Evolutionary conservation across 2,113 vertebrate genomes (phyloP), one percentile per base, ranked within the genome.

Genomic region (Cinclus mexicanus): DNA sequence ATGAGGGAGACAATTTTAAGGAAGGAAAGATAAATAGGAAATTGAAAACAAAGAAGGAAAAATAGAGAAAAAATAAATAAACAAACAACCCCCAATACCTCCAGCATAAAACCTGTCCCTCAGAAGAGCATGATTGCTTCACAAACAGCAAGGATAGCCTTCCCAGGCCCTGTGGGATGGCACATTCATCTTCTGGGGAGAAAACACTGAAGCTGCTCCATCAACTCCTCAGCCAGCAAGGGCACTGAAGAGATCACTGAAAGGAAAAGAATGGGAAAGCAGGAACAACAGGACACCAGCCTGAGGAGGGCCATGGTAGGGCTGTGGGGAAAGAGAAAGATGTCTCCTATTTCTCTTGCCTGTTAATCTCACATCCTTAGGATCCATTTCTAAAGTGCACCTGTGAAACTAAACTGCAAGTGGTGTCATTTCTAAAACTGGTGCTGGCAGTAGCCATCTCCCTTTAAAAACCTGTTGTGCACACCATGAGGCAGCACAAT

Each of bases 111-210:
- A 41, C 7, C 46, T 37, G 26, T 46, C 11, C 29, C 35, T 6
- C 8, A 28, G 63, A 56, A 86, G n/a, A 0, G 0, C 0, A 1
- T 47, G 25, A 37, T 68, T 88, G 82, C 29, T 64, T 75, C 41
- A 83, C 14, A 25, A 52, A 33, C 68, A 79, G 37, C 35, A 72
- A 80, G 55, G 57, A 70, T 50, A 29, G 20, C 16, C 47, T 68
- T 81, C 47, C 21, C 60, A 87, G 55, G 13, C 42, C 31, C 22
- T 3, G 1, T 71, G 56, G 69, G 57, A 42, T 52, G n/a, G 26
- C 65, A 64, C 1, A 2, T 61, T 81, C 20, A 21, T 26, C 29
- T 60, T 24, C 50, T 35, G 12, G 11, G 14, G 22, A 25, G 16
- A 68, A 65, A 72, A 28, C 31, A 16, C 47, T 42, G 76, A 67